Conservation (phyloP, 1,140 invertebrate species). For the Latrodectus geometricus region DNA sequence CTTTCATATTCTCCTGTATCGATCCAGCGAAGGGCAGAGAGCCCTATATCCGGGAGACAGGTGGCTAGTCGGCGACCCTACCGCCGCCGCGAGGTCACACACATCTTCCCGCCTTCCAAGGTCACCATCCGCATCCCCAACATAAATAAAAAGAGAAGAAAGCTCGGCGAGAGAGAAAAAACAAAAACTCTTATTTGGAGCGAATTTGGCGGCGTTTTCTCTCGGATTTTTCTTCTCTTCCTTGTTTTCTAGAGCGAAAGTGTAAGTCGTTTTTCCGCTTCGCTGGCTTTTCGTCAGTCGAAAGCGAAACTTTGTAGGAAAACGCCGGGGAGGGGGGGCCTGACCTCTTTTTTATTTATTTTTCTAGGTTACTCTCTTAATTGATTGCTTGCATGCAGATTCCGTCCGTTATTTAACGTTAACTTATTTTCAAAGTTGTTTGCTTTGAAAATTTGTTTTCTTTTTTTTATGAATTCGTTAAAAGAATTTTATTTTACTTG, state of each 20-base stretch:
- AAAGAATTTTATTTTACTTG: too few relatives aligned
- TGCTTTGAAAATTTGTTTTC: background rate
- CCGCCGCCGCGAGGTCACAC: slow-evolving; percentile 47
- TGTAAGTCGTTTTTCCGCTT: slow-evolving; percentile 37
- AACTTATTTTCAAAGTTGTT: background rate
- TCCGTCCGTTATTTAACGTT: background rate
- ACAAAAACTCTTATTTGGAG: slow-evolving; percentile 32
- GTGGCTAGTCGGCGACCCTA: slow-evolving; percentile 57
- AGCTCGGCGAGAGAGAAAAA: slow-evolving; percentile 2
- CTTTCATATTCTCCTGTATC: slow-evolving; percentile 12
- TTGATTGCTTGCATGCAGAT: background rate
- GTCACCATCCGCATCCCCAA: slow-evolving; percentile 19
- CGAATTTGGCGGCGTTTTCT: slow-evolving; percentile 35
- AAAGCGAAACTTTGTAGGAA: slow-evolving; percentile 16
- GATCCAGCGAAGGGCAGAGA: slow-evolving; percentile 31
- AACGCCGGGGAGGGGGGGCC: background rate
- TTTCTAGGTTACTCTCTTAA: background rate
- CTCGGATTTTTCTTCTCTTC: background rate
- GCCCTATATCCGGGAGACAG: slow-evolving; percentile 60
- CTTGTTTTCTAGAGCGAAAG: slow-evolving; percentile 9
- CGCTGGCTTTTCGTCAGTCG: slow-evolving; percentile 13
- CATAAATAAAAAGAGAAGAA: slow-evolving; percentile 2
- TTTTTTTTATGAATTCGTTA: background rate
- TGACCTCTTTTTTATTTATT: background rate
- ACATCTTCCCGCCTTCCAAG: slow-evolving; percentile 50